phyloP scores from a whole-genome alignment of 1,140 invertebrate genomes.

The Onthophagus taurus region DNA sequence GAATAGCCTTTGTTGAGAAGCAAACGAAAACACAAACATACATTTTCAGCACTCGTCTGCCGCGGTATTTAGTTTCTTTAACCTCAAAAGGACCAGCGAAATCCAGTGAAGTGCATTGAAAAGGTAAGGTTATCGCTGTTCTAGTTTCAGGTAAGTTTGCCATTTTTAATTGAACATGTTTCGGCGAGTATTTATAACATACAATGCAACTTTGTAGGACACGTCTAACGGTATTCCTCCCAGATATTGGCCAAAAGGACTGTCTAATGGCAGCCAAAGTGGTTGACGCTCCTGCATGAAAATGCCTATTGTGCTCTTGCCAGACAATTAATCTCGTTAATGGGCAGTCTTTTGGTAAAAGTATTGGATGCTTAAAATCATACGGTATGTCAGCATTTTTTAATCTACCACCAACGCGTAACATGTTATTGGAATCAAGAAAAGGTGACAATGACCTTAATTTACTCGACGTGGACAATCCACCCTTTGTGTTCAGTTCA shows the following conservation, averaged over 20 bases:
- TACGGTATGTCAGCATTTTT: not conserved
- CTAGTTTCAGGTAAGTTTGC: not conserved
- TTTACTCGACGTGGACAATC: not conserved
- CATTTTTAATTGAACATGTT: not conserved
- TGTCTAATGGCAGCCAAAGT: not conserved
- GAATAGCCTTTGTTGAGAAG: not conserved
- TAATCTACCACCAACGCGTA: conserved; percentile 5
- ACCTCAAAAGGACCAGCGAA: not conserved
- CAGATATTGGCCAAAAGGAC: not conserved
- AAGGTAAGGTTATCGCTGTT: not conserved
- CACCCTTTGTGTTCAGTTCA: not conserved
- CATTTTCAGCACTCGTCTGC: not conserved
- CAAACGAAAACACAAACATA: conserved; percentile 1
- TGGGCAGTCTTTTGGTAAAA: not conserved
- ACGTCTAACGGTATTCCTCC: not conserved
- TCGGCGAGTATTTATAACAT: not conserved
- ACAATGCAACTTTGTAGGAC: not conserved
- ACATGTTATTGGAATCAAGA: not conserved
- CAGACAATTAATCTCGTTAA: not conserved
- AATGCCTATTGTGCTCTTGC: not conserved
- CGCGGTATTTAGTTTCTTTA: not conserved
- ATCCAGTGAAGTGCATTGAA: not conserved
- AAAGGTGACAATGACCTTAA: not conserved
- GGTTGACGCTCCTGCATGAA: not conserved
- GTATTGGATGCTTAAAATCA: not conserved